These are phyloP conservation scores for Salarias fasciatus DNA, from an alignment of 2,797 vertebrate species.

Conservation along the genomic window DNA sequence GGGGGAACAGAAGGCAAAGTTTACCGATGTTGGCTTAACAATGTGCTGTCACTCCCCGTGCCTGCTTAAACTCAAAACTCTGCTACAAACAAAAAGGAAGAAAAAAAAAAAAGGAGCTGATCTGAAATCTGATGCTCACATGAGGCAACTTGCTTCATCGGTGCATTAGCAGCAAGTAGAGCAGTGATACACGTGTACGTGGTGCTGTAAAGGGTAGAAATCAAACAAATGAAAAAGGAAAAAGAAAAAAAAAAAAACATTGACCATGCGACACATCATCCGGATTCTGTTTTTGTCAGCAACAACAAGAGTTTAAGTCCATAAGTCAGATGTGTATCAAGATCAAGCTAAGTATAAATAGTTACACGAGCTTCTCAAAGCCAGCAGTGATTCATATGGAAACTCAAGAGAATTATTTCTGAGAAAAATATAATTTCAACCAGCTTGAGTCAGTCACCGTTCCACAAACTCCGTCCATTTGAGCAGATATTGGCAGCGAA, in stretches of 20 bases:
- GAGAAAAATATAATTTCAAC: conserved; percentile 10
- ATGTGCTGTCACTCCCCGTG: conserved; percentile 20
- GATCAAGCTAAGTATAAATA: background rate
- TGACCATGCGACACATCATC: background rate
- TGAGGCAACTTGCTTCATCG: background rate
- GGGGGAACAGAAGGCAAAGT: conserved; percentile 44
- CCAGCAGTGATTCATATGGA: background rate
- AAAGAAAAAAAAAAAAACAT: conserved; percentile 1
- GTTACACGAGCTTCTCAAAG: background rate
- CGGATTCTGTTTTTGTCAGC: background rate
- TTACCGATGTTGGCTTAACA: conserved; percentile 44
- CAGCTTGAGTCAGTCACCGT: conserved; percentile 1
- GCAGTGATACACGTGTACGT: background rate
- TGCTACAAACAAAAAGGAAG: conserved; percentile 7
- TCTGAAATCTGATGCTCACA: conserved; percentile 16
- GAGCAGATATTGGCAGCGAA: background rate
- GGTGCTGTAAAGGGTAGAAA: conserved; percentile 2
- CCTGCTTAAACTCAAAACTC: conserved; percentile 24
- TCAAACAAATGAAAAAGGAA: no score
- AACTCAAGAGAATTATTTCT: no score
- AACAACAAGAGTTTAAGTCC: conserved; percentile 11
- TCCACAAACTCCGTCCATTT: conserved; percentile 1
- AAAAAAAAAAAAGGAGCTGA: no score
- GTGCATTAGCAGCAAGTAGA: conserved; percentile 2
- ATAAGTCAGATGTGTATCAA: background rate